These are phyloP conservation scores for Papilio glaucus DNA, from an alignment of 1,140 invertebrate species.

Conservation along the genomic window DNA sequence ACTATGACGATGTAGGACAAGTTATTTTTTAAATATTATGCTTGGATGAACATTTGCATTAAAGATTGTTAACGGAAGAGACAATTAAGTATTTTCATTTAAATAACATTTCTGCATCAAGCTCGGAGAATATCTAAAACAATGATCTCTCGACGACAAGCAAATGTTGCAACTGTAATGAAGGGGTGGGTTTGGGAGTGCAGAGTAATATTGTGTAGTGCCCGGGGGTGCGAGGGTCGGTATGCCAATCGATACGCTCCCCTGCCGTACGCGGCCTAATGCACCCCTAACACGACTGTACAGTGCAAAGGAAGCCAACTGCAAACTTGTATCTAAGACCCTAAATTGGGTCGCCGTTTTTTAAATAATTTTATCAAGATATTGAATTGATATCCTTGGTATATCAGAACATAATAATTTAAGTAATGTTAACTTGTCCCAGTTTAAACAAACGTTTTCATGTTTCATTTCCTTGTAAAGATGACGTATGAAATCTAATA, in stretches of 20 bases:
- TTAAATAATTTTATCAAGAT: conserved; percentile 28
- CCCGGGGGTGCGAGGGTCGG: conserved; percentile 50
- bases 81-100: conserved; percentile 32
- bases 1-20: too few species aligned
- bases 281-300: conserved; percentile 66
- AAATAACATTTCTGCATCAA: conserved; percentile 27
- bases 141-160: conserved; percentile 62
- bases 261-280: conserved; percentile 65
- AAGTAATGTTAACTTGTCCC: not conserved
- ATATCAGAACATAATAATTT: not conserved
- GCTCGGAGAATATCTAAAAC: conserved; percentile 53
- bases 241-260: conserved; percentile 75
- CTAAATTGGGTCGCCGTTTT: conserved; percentile 58
- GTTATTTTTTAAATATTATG: conserved; percentile 10
- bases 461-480: too few species aligned
- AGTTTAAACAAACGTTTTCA: too few species aligned
- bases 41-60: not conserved
- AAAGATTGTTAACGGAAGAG: conserved; percentile 5
- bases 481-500: too few species aligned
- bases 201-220: conserved; percentile 66
- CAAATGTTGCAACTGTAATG: conserved; percentile 66
- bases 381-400: not conserved
- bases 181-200: conserved; percentile 64
- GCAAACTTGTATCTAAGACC: conserved; percentile 27
- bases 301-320: conserved; percentile 52